Percentiles rank a stretch among this genome's conserved stretches.
Evolutionary conservation across 2,113 vertebrate genomes (phyloP).

Genomic region (Cottus gobio): DNA sequence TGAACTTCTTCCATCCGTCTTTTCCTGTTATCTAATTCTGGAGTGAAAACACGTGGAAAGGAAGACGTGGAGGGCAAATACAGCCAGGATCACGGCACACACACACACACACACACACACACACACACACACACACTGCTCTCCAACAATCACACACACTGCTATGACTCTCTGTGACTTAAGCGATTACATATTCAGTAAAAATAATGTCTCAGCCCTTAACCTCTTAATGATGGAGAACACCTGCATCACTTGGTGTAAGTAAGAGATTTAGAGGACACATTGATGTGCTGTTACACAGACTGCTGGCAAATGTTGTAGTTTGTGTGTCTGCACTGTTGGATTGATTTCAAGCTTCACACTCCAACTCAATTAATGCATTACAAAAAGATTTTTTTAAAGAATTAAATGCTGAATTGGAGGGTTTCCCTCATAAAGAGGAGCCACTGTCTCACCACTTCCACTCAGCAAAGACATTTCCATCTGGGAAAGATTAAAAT

Average conservation of each 20-base stretch:
- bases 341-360: conserved; percentile 15
- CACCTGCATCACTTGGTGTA: conserved; percentile 34
- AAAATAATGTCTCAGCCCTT: conserved; percentile 40
- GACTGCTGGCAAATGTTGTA: conserved; percentile 21
- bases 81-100: neutral
- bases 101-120: conserved; percentile 28
- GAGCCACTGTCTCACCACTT: neutral
- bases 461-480: neutral
- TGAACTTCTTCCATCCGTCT: neutral
- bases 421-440: neutral
- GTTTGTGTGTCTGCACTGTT: conserved; percentile 9
- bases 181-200: conserved; percentile 42
- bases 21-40: conserved; percentile 18
- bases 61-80: conserved; percentile 22
- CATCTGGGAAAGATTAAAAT: neutral
- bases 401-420: conserved; percentile 1
- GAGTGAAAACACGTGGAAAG: conserved; percentile 45
- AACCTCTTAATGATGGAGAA: conserved; percentile 12
- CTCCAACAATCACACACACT: conserved; percentile 49
- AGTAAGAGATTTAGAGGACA: conserved; percentile 18
- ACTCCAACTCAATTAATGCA: conserved; percentile 6
- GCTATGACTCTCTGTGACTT: conserved; percentile 29
- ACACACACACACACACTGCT: conserved; percentile 23
- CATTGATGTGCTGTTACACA: neutral
- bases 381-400: neutral